Evolutionary conservation across 2,113 vertebrate genomes (phyloP).

Genomic region (Sinocyclocheilus maitianheensis): DNA sequence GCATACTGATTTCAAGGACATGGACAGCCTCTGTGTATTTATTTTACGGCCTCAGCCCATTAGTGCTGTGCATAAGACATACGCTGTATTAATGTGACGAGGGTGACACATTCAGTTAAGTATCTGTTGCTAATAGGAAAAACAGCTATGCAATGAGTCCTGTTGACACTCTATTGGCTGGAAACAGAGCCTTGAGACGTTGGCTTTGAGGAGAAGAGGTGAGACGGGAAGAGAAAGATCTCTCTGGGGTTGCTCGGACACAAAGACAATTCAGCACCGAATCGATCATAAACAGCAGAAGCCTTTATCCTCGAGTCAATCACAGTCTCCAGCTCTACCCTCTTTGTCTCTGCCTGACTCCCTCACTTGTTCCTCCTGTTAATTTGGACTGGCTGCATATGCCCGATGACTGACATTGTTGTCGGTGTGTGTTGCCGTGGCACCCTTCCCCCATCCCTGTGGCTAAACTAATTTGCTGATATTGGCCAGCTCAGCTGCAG

Average conservation of each 20-base stretch:
- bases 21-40: slow-evolving; percentile 38
- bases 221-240: slow-evolving; percentile 28
- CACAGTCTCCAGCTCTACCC: slow-evolving; percentile 47
- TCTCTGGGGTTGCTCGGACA: slow-evolving; percentile 48
- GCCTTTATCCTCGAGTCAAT: slow-evolving; percentile 60
- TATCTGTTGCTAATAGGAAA: slow-evolving; percentile 24
- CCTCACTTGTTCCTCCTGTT: slow-evolving; percentile 52
- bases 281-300: slow-evolving; percentile 63
- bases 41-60: slow-evolving; percentile 43
- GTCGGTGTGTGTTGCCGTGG: slow-evolving; percentile 25
- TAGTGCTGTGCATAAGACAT: background rate
- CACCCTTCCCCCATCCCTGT: slow-evolving; percentile 51
- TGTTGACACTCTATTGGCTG: slow-evolving; percentile 36
- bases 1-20: slow-evolving; percentile 49
- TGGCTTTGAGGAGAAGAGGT: slow-evolving; percentile 8
- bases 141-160: slow-evolving; percentile 14
- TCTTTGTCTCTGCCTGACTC: slow-evolving; percentile 52
- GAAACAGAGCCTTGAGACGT: slow-evolving; percentile 38
- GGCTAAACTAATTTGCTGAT: slow-evolving; percentile 78
- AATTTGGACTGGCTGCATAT: slow-evolving; percentile 47
- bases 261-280: slow-evolving; percentile 48
- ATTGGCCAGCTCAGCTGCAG: slow-evolving; percentile 77
- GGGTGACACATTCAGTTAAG: slow-evolving; percentile 18
- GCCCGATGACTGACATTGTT: slow-evolving; percentile 48
- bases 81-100: slow-evolving; percentile 24